Percentiles rank a stretch among this genome's conserved stretches.
phyloP scores from a whole-genome alignment of 1,140 invertebrate species.

The Drosophila nannoptera region DNA sequence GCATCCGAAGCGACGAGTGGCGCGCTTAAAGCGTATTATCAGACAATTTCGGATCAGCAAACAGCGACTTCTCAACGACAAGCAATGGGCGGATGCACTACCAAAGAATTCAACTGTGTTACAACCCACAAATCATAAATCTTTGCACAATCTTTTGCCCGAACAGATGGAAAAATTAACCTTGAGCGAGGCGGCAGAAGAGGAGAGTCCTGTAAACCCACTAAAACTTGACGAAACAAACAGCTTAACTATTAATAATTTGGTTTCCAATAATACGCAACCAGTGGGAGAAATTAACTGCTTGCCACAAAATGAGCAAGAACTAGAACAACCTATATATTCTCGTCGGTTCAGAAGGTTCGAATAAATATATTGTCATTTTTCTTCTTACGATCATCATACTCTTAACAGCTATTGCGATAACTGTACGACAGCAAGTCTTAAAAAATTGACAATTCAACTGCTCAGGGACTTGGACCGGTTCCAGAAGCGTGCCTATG shows the following conservation, averaged over 20 bases:
- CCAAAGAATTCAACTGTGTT: neutral
- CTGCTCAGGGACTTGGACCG: constrained; percentile 81
- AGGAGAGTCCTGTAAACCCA: no score
- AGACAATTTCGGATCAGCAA: constrained; percentile 41
- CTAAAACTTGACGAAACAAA: no score
- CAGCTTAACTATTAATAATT: no score
- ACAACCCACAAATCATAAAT: neutral
- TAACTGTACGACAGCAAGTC: constrained; percentile 57
- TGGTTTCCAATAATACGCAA: no score
- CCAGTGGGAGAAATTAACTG: no score
- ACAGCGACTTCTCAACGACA: neutral
- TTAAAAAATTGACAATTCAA: constrained; percentile 49
- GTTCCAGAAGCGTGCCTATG: constrained; percentile 83
- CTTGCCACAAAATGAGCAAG: constrained; percentile 7
- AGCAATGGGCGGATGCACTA: neutral
- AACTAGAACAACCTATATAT: constrained; percentile 27
- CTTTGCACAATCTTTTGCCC: neutral
- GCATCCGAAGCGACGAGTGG: constrained; percentile 38
- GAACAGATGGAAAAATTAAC: neutral
- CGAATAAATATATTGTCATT: neutral
- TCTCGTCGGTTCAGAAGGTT: constrained; percentile 72
- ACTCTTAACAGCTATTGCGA: constrained; percentile 64
- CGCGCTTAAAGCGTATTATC: constrained; percentile 55
- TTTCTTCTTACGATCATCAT: neutral
- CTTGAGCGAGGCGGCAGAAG: neutral